phyloP scores from a whole-genome alignment of 2,797 vertebrate species.

The Psittacula derbiana region DNA sequence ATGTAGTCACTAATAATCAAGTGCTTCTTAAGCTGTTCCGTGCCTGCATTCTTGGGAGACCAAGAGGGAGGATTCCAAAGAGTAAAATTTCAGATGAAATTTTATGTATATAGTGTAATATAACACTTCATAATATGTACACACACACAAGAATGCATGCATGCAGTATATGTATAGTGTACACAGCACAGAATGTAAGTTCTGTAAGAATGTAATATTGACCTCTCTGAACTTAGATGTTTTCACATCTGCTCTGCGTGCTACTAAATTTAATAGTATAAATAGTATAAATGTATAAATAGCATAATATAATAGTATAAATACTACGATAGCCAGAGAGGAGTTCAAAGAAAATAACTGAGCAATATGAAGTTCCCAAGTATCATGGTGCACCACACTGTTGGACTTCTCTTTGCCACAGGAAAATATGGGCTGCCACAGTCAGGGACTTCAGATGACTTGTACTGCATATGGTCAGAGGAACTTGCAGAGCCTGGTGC shows the following conservation, averaged over 20 bases:
- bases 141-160: no score
- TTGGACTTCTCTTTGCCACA: background rate
- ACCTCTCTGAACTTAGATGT: background rate
- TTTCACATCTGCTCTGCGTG: background rate
- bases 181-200: background rate
- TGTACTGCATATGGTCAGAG: fast-evolving
- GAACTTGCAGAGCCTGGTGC: background rate
- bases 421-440: background rate
- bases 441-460: background rate
- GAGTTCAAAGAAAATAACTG: background rate
- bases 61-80: background rate
- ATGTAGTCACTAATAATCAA: background rate
- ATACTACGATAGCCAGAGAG: background rate
- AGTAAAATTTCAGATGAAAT: background rate
- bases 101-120: background rate
- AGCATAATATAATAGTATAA: background rate
- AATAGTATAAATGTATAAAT: background rate
- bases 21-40: background rate
- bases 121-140: background rate
- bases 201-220: background rate
- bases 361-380: background rate
- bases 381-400: fast-evolving
- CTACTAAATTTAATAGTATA: background rate
- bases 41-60: background rate
- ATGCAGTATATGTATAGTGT: fast-evolving